These are phyloP conservation scores for Bucorvus abyssinicus DNA, from an alignment of 2,797 vertebrate species.

Conservation along the genomic window DNA sequence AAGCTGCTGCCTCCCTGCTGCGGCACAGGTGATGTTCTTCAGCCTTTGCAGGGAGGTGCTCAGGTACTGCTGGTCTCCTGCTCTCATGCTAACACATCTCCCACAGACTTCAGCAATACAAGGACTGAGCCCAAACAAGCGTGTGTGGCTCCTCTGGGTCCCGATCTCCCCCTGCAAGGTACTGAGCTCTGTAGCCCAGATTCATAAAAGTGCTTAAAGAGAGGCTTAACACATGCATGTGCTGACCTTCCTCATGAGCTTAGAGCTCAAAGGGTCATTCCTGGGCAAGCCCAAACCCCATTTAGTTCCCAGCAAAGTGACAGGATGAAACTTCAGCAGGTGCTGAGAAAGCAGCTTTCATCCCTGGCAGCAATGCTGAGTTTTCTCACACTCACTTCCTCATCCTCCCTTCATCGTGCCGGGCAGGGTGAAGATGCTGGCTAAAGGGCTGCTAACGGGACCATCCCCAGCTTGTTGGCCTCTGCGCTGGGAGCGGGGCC, in stretches of 20 bases:
- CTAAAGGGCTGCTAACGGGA: rapidly evolving
- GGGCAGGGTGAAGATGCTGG: not conserved
- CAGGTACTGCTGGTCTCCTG: no score
- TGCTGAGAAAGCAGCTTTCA: not conserved
- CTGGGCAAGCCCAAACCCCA: not conserved
- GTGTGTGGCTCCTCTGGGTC: not conserved
- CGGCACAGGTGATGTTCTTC: rapidly evolving
- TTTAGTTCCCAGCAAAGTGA: not conserved
- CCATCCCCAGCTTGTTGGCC: rapidly evolving
- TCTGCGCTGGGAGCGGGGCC: not conserved
- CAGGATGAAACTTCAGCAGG: not conserved
- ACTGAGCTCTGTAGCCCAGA: not conserved
- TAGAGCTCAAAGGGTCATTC: not conserved
- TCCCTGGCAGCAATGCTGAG: rapidly evolving
- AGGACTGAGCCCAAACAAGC: not conserved
- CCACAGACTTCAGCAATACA: not conserved
- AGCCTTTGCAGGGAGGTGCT: not conserved
- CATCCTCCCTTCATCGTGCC: rapidly evolving
- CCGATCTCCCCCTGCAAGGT: not conserved
- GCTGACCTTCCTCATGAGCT: not conserved
- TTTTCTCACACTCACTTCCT: not conserved
- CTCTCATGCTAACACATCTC: not conserved
- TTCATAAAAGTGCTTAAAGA: not conserved
- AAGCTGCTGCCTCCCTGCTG: not conserved
- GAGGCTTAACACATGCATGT: not conserved